Evolutionary conservation across 2,113 vertebrate genomes (phyloP), one percentile per base, ranked within the genome.

Genomic region (Sphaerodactylus townsendi): DNA sequence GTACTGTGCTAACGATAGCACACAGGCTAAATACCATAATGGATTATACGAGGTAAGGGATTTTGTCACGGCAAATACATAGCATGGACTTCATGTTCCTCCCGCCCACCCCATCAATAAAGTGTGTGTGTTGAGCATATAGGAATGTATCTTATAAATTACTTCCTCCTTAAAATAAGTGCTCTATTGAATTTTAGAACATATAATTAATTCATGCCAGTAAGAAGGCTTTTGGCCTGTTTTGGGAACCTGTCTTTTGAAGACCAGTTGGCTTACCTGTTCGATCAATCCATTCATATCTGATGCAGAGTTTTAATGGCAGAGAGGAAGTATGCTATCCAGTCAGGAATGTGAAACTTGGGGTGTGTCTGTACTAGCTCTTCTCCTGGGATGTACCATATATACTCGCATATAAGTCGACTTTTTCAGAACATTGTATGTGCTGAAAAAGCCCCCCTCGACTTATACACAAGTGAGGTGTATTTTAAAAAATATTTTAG

Each of bases 21-120:
- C 99, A 99, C 91, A 96, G 99, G 77, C 98, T 99, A 81, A 99
- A 99, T 96, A 99, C 99, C 0, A 98, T 99, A 92, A 98, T 99
- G 98, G 98, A 99, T 90, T 99, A 99, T 89, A 98, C 97, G 59
- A 98, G 97, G 98, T 99, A 10, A 44, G 83, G 53, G 62, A 2
- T 46, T 50, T 50, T 2, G 8, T 70, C 59, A 28, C 15, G 39
- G 44, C 21, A 73, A 33, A 74, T 50, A 50, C 21, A 2, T 53
- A 25, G 35, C 25, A 5, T 33, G 59, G 39, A 28, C 9, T 73
- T 64, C 39, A 48, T 39, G 0, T 48, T 14, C 28, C 39, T 4
- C 59, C 59, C 23, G 23, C 53, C 53, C 15, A 3, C 50, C 41
- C 37, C 79, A 39, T 4, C 39, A 30, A 39, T 53, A 35, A 21